Base-by-base conservation (phyloP, 1,140 invertebrate species). In the Thaumatotibia leucotreta region DNA sequence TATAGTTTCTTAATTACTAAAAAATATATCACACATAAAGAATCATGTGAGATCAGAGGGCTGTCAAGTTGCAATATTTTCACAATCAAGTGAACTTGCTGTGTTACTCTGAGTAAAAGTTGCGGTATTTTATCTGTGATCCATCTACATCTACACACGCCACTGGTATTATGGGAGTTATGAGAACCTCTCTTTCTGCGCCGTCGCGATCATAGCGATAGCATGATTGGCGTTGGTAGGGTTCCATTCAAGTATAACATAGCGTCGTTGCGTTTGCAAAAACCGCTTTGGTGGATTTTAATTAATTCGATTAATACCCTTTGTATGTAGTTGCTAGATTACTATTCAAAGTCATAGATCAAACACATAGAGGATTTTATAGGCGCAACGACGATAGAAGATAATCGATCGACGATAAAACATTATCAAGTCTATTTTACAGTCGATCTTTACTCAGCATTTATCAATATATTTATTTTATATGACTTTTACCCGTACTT, bases 141-240 rank as follows among this genome's bases (percentile, higher is more conserved):
- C 27, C 52, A 58, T 58, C 52, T 58, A 58, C 52, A n/a, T n/a
- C n/a, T n/a, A n/a, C n/a, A n/a, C n/a, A 58, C 23, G 52, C 52
- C 52, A 58, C 52, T 20, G 23, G 52, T 58, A 58, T 58, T 58
- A 58, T 58, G 52, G 52, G 52, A 58, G 52, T 58, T 58, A 58
- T 58, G 52, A 58, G 52, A 58, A 58, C 52, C 52, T 54, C 50
- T 27, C 49, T 52, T 20, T 52, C 23, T 24, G 52, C 52, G 4
- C n/a, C 27, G 6, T 27, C 14, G 52, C 52, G 52, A 58, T 58
- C 52, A 29, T 9, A 8, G 52, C 14, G 52, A 58, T 58, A 58
- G n/a, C 23, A 58, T 58, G 52, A 58, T 58, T 58, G 52, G 24
- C 27, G 22, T 27, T 27, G n/a, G n/a, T n/a, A 58, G 52, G 52